phyloP scores from a whole-genome alignment of 1,140 invertebrate genomes.

The Akabosia matsudoensis region DNA sequence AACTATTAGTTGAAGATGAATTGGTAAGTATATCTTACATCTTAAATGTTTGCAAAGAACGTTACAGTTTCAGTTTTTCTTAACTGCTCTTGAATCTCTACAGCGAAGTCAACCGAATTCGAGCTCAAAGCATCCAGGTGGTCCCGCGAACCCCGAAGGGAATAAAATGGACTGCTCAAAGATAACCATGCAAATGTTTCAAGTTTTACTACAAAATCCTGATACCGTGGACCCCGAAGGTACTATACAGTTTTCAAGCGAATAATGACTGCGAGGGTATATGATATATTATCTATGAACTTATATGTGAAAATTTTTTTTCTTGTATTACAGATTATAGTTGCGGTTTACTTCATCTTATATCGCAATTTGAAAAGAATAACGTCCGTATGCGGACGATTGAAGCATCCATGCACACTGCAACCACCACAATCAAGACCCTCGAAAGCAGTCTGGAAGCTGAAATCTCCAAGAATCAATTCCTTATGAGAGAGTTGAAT shows the following conservation, averaged over 20 bases:
- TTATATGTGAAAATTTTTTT: neutral
- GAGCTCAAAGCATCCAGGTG: constrained; percentile 4
- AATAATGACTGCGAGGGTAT: too few relatives aligned
- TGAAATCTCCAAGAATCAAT: neutral
- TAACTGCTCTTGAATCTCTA: neutral
- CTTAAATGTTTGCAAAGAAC: neutral
- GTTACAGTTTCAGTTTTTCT: neutral
- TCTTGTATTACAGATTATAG: constrained; percentile 2
- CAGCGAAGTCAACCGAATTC: neutral
- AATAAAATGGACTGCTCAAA: constrained; percentile 1
- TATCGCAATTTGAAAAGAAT: neutral
- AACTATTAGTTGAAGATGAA: neutral
- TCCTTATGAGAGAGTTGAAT: neutral
- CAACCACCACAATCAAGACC: neutral
- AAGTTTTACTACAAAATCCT: constrained; percentile 6
- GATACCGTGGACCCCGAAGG: constrained; percentile 13
- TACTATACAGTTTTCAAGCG: too few relatives aligned
- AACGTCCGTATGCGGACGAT: neutral
- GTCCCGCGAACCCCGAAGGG: neutral
- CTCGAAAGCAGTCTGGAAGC: neutral
- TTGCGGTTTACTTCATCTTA: constrained; percentile 8
- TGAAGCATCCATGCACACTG: neutral
- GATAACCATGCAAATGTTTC: constrained; percentile 16
- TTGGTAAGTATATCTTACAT: neutral
- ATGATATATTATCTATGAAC: too few relatives aligned